These are phyloP conservation scores for Psittacula derbiana DNA, from an alignment of 2,797 vertebrate species.

Conservation along the genomic window DNA sequence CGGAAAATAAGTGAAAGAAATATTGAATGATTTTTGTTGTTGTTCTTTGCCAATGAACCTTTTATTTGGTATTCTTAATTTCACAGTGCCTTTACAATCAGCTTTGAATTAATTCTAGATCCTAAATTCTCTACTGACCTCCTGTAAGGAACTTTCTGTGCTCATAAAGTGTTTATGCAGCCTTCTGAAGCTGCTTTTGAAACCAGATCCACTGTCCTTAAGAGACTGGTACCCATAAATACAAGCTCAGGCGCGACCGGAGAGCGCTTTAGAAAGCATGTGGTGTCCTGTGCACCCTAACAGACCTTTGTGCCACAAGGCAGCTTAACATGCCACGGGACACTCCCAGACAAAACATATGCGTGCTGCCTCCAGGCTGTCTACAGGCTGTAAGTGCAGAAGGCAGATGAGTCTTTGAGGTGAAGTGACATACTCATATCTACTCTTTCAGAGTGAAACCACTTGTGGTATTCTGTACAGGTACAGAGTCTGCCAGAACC, in stretches of 20 bases:
- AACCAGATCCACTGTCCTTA: background rate
- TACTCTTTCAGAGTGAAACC: background rate
- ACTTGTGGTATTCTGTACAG: background rate
- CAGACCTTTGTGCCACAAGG: background rate
- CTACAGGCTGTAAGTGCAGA: background rate
- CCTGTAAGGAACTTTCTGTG: background rate
- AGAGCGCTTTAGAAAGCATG: background rate
- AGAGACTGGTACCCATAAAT: background rate
- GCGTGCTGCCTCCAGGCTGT: background rate
- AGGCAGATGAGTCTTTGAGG: background rate
- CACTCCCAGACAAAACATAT: background rate
- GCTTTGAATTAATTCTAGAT: background rate
- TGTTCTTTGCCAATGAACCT: background rate
- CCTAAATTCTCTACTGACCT: background rate
- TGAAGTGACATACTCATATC: background rate
- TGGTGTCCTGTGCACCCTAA: background rate
- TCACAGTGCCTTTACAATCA: background rate
- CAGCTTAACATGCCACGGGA: background rate
- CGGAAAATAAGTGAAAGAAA: background rate
- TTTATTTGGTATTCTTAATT: background rate
- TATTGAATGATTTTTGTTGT: rapidly evolving
- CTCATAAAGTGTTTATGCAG: background rate
- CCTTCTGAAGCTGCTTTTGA: background rate
- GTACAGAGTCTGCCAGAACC: background rate
- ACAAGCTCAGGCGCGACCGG: background rate